Conservation (phyloP, 2,797 vertebrate genomes). For the Sebastes elongatus region DNA sequence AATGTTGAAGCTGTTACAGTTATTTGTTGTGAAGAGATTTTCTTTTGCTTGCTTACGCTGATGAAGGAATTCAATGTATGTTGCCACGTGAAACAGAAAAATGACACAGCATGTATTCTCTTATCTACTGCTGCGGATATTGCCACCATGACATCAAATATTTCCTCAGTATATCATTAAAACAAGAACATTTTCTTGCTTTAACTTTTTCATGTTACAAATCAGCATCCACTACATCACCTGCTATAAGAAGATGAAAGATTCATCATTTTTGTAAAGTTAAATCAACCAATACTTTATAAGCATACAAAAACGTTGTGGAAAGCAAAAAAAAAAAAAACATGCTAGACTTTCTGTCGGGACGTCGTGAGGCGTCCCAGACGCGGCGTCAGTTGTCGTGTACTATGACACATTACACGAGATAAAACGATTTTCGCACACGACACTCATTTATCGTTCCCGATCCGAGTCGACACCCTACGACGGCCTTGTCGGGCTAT, state of each 20-base stretch:
- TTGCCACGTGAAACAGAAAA: neutral
- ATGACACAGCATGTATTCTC: neutral
- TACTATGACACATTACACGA: too few species aligned
- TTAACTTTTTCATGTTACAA: neutral
- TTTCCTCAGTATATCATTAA: neutral
- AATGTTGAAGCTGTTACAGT: slow-evolving; percentile 1
- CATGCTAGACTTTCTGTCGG: too few species aligned
- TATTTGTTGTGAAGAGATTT: neutral
- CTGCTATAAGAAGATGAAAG: neutral
- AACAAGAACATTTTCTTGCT: neutral
- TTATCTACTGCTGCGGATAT: neutral
- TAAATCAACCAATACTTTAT: neutral
- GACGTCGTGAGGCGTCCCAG: too few species aligned
- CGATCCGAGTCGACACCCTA: too few species aligned
- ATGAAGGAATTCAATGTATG: neutral
- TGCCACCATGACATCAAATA: neutral
- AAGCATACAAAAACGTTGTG: neutral
- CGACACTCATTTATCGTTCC: too few species aligned
- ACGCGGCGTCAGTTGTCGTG: too few species aligned
- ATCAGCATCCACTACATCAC: neutral
- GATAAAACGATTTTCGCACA: too few species aligned
- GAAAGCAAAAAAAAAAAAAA: too few species aligned
- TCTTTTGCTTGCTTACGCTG: neutral
- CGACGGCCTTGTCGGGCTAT: too few species aligned
- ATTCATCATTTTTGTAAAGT: rapidly evolving